Base-by-base conservation (phyloP, 2,888 invertebrate species). In the Aphidius colemani region DNA sequence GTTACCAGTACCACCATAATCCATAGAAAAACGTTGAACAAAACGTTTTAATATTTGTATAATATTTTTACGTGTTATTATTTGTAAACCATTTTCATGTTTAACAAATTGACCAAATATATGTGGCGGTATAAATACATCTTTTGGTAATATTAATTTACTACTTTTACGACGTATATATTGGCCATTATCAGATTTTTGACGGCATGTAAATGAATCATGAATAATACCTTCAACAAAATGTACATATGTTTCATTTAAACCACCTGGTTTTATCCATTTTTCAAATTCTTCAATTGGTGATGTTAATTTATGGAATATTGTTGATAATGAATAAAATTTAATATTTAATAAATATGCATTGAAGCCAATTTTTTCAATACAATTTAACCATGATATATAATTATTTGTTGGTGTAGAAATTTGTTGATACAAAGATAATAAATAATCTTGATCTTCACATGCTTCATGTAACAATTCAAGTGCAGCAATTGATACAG, bases 381-480 rank as follows among this genome's bases (percentile, higher is more conserved):
- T 66, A 74, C 82, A 82, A n/a, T 85, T 84, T 7, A 85, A 81
- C 70, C 79, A 78, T 13, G 78, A 72, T 40, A 5, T 5, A 5
- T 70, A 69, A 40, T 66, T 70, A 13, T 69, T 72, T 18, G 72
- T 73, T 18, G 13, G 13, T 18, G 13, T 18, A 18, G 13, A 18
- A 5, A 72, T 71, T 43, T 78, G 75, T 40, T 76, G 75, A 13
- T 75, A 65, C 30, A 80, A 65, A 9, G 72, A 72, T 58, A 80
- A 78, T 40, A 81, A 67, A 59, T 78, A 81, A 56, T 79, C 76
- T 1, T 73, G 89, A 69, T 95, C 90, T 82, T 95, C 94, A 78
- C 94, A 94, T n/a, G 96, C 94, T 85, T 98, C 98, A 76, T 96
- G 94, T 51, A 98, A 85, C 63, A 92, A 90, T 70, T 90, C 88